Evolutionary conservation across 1,140 invertebrate genomes (phyloP), one percentile per base, ranked within the genome.

Genomic region (Ips typographus): DNA sequence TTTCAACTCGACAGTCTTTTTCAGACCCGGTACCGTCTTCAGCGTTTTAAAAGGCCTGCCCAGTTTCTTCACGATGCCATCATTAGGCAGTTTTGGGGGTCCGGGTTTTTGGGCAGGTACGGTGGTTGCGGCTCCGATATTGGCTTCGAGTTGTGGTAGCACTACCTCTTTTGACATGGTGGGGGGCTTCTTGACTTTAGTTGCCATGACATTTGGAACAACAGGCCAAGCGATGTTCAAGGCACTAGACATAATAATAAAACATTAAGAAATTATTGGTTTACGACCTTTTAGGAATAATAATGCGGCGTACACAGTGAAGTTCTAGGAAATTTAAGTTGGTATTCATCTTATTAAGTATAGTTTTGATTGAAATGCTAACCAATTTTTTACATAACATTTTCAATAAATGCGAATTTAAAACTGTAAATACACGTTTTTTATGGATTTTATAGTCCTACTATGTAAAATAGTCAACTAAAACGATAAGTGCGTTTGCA

Each of bases 121-220:
- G 2, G 52, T 36, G 52, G n/a, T 55, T n/a, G 4, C 44, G 44
- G 44, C n/a, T 47, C 44, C 44, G 44, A 47, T 4, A n/a, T 47
- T 47, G 44, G n/a, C n/a, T 47, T 44, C 56, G 42, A 43, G 38
- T 57, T 72, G 73, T 44, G 72, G 52, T 1, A 44, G 37, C 22
- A 61, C 72, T 73, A 73, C 43, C 70, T 73, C 72, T 64, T 73
- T 70, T 2, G 65, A 53, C 3, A 49, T 44, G n/a, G 63, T 37
- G 7, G 49, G 47, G 59, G 77, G 66, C 67, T 80, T 80, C 70
- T 80, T 80, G 63, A 80, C 76, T 66, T 76, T 76, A 76, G 73
- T 77, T 74, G 79, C 79, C 79, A 80, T 80, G 69, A 73, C 79
- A 80, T 80, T 78, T 72, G 76, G 73, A 68, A 41, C 22, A 22